Base-by-base conservation (phyloP, 2,113 vertebrate species). In the Ceyx cyanopectus region DNA sequence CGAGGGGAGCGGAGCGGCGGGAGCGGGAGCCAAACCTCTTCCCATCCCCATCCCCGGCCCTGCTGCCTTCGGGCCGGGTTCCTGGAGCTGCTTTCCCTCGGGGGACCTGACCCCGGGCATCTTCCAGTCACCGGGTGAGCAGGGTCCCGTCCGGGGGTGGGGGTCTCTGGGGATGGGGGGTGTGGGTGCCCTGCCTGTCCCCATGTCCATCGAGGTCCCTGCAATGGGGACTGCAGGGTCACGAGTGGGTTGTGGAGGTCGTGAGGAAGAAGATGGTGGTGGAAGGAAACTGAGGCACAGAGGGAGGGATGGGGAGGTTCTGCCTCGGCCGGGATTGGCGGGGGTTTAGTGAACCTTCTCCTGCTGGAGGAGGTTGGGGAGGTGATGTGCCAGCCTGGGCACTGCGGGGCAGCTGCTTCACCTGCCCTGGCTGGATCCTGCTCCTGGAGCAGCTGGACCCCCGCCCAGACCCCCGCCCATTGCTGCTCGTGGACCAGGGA, bases 391-490 rank as follows among this genome's bases (percentile, higher is more conserved):
- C 6, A 1, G 37, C 23, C 30, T 18, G 0, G 11, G 32, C 8
- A 22, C 46, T 48, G 46, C 46, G 22, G 46, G 18, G 76, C 2
- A 7, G 46, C 48, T 41, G 23, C 41, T 43, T 16, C 56, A 23
- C 43, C 77, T 18, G 0, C 18, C 69, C 51, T 5, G 43, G 0
- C n/a, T 0, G 8, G 37, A 8, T 68, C 22, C 54, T 69, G 56
- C 18, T 46, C 40, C 30, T 14, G 27, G 41, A 29, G 21, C 43
- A 22, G 1, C 45, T 8, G 0, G 65, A 54, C 27, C 51, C 29
- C 11, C 0, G 18, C 1, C 13, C 54, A 5, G 4, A 26, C 32
- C 57, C 57, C 3, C 0, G 51, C 65, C 62, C 9, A 0, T 53
- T 5, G 56, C 14, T 16, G 1, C 74, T 50, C 22, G 1, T 1